Evolutionary conservation across 1,140 invertebrate genomes (phyloP), one percentile per base, ranked within the genome.

Genomic region (Drosophila baimaii): DNA sequence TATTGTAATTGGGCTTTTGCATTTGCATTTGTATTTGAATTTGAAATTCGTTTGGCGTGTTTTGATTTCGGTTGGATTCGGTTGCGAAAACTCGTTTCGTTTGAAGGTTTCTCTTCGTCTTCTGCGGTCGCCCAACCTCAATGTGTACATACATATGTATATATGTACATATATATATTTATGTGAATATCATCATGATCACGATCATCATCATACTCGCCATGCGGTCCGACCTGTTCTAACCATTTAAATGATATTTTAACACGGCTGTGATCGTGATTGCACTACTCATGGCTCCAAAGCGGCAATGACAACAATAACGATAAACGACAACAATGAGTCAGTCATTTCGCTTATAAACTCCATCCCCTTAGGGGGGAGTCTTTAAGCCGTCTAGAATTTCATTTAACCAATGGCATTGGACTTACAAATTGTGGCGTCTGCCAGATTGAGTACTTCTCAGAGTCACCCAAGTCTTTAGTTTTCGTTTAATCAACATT

Each of bases 151-250:
- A 21, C 44, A 12, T 21, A 21, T 21, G 41, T 43, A 10, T 12
- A 43, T 21, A 13, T n/a, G n/a, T n/a, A n/a, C n/a, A n/a, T n/a
- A n/a, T n/a, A n/a, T n/a, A 10, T 43, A 21, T 5, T 21, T 21
- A 21, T 43, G 10, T 43, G 10, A 17, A 41, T 21, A 10, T 13
- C 43, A 31, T 57, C 62, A 49, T 44, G 44, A 71, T 35, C 68
- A 55, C 31, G 23, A 58, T 65, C 31, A 47, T 27, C 10, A 49
- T 49, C 29, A 65, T 44, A 25, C 25, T 37, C 65, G 12, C 46
- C 46, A 52, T 69, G 61, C 29, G 29, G 37, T 69, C 31, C 15
- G 62, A 54, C 47, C 59, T 44, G 59, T 69, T 69, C 29, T 65
- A 65, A 37, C 9, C 35, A 44, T 23, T 44, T 25, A 13, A 61